Percentiles rank a stretch among this genome's conserved stretches.
These are phyloP conservation scores for Aphelocoma coerulescens DNA, from an alignment of 2,113 vertebrate genomes.

Conservation along the genomic window DNA sequence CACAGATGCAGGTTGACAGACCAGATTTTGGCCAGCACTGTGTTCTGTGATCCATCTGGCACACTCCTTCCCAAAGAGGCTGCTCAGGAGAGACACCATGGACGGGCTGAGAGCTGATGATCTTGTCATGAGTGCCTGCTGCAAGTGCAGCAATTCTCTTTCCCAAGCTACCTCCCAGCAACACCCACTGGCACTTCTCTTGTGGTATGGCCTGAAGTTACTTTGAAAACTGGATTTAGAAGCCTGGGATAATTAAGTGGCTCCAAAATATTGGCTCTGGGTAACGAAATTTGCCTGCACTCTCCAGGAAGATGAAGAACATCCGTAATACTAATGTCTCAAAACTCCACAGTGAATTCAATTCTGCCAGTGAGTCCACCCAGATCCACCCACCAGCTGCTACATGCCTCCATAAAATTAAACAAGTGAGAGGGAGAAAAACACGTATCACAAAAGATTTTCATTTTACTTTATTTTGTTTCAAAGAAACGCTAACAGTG, in stretches of 20 bases:
- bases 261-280: neutral
- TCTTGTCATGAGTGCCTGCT: neutral
- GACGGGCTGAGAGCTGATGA: accelerated
- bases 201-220: neutral
- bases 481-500: constrained; percentile 19
- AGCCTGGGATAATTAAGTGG: neutral
- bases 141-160: neutral
- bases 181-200: neutral
- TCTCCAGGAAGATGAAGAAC: constrained; percentile 17
- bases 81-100: neutral
- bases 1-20: neutral
- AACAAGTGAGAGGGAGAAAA: neutral
- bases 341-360: neutral
- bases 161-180: neutral
- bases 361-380: neutral
- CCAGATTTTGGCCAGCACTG: neutral
- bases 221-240: neutral
- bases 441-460: neutral
- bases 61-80: neutral
- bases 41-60: neutral
- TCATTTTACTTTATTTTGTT: constrained; percentile 57
- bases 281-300: constrained; percentile 11
- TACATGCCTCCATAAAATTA: constrained; percentile 30
- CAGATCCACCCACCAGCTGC: constrained; percentile 11
- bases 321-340: neutral